A percentile compares a stretch with the other conserved stretches of the same genome.
These are phyloP conservation scores for Meandrusa payeni DNA, from an alignment of 2,888 invertebrate genomes.

Conservation along the genomic window DNA sequence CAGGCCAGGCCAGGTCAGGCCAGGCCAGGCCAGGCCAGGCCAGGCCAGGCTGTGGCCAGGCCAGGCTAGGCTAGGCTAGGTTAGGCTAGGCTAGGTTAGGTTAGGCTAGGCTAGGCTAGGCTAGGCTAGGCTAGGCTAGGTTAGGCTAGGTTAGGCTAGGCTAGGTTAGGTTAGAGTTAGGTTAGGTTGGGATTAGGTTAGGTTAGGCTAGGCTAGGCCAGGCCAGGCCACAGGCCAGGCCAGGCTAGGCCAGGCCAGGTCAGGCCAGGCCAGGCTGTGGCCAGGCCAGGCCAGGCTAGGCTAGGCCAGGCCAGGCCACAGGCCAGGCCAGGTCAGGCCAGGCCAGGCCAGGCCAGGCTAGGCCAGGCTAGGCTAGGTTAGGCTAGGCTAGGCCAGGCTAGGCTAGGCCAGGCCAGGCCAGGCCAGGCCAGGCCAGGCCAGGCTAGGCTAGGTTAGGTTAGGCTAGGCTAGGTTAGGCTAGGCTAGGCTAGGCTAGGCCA, in stretches of 20 bases:
- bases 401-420: too few species aligned
- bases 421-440: slow-evolving; percentile 29
- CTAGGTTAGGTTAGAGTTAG: slow-evolving; percentile 27
- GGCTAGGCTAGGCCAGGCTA: too few species aligned
- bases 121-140: slow-evolving; percentile 27
- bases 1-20: too few species aligned
- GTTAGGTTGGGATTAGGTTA: slow-evolving; percentile 27
- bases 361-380: too few species aligned
- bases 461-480: slow-evolving; percentile 29
- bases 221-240: slow-evolving; percentile 28
- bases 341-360: too few species aligned
- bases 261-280: slow-evolving; percentile 29
- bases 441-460: slow-evolving; percentile 30
- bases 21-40: too few species aligned
- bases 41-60: slow-evolving; percentile 9
- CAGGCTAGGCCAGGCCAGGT: slow-evolving; percentile 29
- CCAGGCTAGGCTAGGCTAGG: slow-evolving; percentile 23
- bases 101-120: slow-evolving; percentile 27
- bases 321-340: slow-evolving; percentile 26
- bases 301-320: slow-evolving; percentile 29
- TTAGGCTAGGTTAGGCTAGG: slow-evolving; percentile 27
- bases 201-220: slow-evolving; percentile 24
- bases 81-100: slow-evolving; percentile 27
- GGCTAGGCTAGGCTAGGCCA: slow-evolving; percentile 29
- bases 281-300: slow-evolving; percentile 29